Percentiles rank a stretch among this genome's conserved stretches.
Conservation (phyloP, 37 sponge, comb jelly and placozoan genomes). For the Halisarca cf. caerulea region DNA sequence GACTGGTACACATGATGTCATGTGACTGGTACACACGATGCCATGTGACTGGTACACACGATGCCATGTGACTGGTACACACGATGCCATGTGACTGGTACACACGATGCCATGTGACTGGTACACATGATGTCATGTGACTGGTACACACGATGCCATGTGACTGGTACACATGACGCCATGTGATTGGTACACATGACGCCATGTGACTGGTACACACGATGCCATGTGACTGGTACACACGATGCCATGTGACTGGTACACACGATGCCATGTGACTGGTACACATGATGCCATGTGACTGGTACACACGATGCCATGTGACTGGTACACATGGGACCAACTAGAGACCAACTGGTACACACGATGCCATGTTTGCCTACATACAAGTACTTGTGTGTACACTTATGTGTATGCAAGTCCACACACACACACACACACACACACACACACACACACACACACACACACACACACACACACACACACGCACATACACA, state of each 20-base stretch:
- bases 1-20: neutral
- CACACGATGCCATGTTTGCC: neutral
- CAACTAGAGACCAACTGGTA: no score
- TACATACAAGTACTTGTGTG: neutral
- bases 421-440: constrained; percentile 5
- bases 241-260: neutral
- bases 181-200: neutral
- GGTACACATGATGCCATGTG: neutral
- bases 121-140: neutral
- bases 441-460: neutral
- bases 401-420: neutral
- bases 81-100: neutral
- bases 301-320: neutral
- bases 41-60: neutral
- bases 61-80: neutral
- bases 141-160: neutral
- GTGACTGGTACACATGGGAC: neutral
- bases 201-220: neutral
- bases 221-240: neutral
- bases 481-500: constrained; percentile 20
- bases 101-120: neutral
- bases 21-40: neutral
- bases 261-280: neutral
- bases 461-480: neutral
- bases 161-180: neutral